These are phyloP conservation scores for Itoplectis maculator DNA, from an alignment of 2,888 invertebrate species.

Conservation along the genomic window DNA sequence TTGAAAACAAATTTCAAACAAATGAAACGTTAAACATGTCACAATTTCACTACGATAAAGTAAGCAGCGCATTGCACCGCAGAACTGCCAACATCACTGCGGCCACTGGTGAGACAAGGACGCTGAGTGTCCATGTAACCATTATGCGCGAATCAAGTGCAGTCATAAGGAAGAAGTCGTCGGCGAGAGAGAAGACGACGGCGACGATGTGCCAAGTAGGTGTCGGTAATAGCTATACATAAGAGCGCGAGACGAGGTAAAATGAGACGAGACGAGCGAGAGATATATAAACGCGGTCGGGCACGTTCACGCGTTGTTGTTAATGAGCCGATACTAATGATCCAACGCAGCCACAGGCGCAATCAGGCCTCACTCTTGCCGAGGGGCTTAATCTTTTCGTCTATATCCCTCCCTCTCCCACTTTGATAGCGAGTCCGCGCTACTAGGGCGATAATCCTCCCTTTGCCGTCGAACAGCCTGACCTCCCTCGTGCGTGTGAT, in stretches of 20 bases:
- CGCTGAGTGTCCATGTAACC: not conserved
- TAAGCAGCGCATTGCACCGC: not conserved
- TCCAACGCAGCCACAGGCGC: conserved; percentile 36
- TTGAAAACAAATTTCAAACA: not conserved
- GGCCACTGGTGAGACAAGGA: not conserved
- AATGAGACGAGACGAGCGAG: not conserved
- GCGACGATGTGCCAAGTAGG: conserved; percentile 10
- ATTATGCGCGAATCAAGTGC: not conserved
- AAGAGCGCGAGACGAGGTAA: conserved; percentile 11
- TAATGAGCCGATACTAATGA: conserved; percentile 63
- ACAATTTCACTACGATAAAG: not conserved
- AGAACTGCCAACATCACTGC: not conserved
- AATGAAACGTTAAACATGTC: not conserved
- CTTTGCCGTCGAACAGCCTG: not conserved
- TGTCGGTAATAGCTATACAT: not conserved
- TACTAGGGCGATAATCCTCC: conserved; percentile 30
- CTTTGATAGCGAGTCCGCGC: conserved; percentile 12
- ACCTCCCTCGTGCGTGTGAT: not conserved
- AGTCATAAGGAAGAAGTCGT: conserved; percentile 14
- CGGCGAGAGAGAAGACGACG: not conserved
- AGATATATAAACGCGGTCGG: not conserved
- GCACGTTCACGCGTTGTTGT: conserved; percentile 44
- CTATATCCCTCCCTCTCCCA: conserved; percentile 17
- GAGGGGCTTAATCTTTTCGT: conserved; percentile 39
- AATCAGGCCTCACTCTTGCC: conserved; percentile 31